phyloP scores from a whole-genome alignment of 2,888 invertebrate species.

The Agrenia bidenticulata region DNA sequence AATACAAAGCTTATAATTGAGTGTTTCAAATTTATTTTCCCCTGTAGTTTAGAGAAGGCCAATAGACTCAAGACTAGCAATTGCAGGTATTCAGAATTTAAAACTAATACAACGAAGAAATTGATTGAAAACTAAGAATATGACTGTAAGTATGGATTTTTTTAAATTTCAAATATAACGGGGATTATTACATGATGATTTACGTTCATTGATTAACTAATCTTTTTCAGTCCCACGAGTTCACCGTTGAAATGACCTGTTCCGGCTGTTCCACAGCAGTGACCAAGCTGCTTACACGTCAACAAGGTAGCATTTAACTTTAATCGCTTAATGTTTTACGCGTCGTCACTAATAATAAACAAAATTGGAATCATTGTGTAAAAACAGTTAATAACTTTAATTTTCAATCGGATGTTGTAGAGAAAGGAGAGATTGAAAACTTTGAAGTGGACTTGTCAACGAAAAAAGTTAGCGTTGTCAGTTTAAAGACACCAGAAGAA shows the following conservation, averaged over 20 bases:
- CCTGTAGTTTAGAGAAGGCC: too few relatives aligned
- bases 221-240: conserved; percentile 9
- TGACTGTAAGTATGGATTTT: too few relatives aligned
- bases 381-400: background rate
- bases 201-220: too few relatives aligned
- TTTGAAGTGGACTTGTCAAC: background rate
- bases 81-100: too few relatives aligned
- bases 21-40: too few relatives aligned
- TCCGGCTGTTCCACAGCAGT: conserved; percentile 5
- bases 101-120: too few relatives aligned
- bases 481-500: background rate
- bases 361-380: background rate
- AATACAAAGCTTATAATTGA: too few relatives aligned
- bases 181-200: too few relatives aligned
- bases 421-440: conserved; percentile 5
- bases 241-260: conserved; percentile 14
- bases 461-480: background rate
- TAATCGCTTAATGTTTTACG: background rate
- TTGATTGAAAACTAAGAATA: too few relatives aligned
- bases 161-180: too few relatives aligned
- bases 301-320: conserved; percentile 3
- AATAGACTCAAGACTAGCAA: too few relatives aligned
- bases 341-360: background rate
- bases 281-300: background rate
- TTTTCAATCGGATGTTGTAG: background rate